Percentiles rank a stretch among this genome's conserved stretches.
These are phyloP conservation scores for Thelaira solivaga DNA, from an alignment of 2,888 invertebrate species.

Conservation along the genomic window DNA sequence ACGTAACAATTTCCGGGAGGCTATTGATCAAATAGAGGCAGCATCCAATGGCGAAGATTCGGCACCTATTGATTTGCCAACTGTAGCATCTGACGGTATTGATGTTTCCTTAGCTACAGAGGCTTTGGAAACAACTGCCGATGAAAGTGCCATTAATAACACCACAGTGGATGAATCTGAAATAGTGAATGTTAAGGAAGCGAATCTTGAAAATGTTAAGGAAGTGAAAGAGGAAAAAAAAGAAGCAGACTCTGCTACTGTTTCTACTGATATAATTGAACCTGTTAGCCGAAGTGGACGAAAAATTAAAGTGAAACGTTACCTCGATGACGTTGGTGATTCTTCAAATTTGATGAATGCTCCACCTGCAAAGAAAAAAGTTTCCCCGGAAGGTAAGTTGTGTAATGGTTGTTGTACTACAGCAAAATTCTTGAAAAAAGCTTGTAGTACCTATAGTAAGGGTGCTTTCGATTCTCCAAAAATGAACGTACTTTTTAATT, in stretches of 20 bases:
- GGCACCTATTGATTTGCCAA: constrained; percentile 74
- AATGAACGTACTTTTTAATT: no score
- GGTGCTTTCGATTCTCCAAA: no score
- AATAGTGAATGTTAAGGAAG: constrained; percentile 19
- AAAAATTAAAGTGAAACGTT: constrained; percentile 84
- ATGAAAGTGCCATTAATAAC: constrained; percentile 53
- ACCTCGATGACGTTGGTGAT: constrained; percentile 69
- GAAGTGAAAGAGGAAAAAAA: constrained; percentile 17
- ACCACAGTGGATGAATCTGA: constrained; percentile 48
- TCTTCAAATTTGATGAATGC: constrained; percentile 51
- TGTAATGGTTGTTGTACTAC: no score
- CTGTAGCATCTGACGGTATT: constrained; percentile 39
- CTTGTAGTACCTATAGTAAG: no score
- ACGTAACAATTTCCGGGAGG: constrained; percentile 90
- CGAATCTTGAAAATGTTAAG: constrained; percentile 3
- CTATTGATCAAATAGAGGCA: constrained; percentile 90
- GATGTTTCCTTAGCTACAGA: constrained; percentile 54
- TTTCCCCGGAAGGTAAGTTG: constrained; percentile 69
- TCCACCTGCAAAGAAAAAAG: constrained; percentile 70
- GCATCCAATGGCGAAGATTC: constrained; percentile 82
- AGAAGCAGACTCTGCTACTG: neutral
- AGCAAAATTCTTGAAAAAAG: no score
- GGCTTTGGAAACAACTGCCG: constrained; percentile 48
- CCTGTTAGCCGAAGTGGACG: constrained; percentile 84
- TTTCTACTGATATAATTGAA: constrained; percentile 69